Evolutionary conservation across 2,888 invertebrate genomes (phyloP), one percentile per base, ranked within the genome.

Genomic region (Prosapia bicincta): DNA sequence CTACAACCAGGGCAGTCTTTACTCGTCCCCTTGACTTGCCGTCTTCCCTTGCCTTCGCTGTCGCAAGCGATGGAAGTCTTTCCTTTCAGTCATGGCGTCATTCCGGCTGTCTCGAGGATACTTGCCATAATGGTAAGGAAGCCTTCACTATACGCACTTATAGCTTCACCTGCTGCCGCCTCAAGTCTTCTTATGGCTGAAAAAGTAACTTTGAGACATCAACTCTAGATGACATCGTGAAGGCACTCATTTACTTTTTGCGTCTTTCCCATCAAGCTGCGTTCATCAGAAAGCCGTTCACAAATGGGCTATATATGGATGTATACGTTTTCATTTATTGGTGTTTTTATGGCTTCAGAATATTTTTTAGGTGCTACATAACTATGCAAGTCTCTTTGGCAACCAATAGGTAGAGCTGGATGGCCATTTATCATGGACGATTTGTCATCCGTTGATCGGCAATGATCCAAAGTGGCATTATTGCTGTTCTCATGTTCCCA

Each of bases 191-290:
- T 38, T 38, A 9, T 38, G 3, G 38, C 38, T 13, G 38, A 38
- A 10, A 38, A 38, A 38, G 38, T 7, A 2, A 38, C 38, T 71
- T 65, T 65, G 1, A 66, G 66, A 24, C 26, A 71, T 71, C 65
- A 65, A n/a, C 65, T 71, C 71, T 30, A 71, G 26, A 71, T 71
- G 9, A 71, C 26, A n/a, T 30, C 25, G 65, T 71, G 71, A 23
- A 71, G 71, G 43, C 25, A 10, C 26, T 43, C 43, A 54, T 71
- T 71, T 15, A 25, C 54, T n/a, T 71, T 71, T 65, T 71, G 65
- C 3, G 71, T 71, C 26, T 65, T 26, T 25, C 66, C 71, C 26
- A 66, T 65, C 20, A n/a, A 25, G 24, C 43, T 43, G 23, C 71
- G 20, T 24, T n/a, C 71, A 24, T 26, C 3, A 26, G 65, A 65